Conservation (phyloP, 2,888 invertebrate genomes). For the Anagyrus pseudococci region DNA sequence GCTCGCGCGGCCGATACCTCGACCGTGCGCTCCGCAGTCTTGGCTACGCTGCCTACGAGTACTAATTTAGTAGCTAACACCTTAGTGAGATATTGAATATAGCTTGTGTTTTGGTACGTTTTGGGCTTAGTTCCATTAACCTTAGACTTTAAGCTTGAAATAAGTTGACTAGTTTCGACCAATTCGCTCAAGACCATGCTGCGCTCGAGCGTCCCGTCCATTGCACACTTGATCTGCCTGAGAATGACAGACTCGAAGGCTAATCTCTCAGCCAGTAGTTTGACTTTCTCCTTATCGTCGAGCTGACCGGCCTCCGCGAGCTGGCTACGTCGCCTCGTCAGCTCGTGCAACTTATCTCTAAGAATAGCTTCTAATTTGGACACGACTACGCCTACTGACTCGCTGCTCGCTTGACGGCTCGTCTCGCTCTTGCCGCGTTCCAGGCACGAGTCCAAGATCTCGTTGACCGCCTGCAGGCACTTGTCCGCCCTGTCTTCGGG, state of each 20-base stretch:
- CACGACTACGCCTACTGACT: constrained; percentile 55
- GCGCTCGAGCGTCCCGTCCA: constrained; percentile 48
- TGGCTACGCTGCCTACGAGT: constrained; percentile 46
- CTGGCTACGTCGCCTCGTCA: constrained; percentile 72
- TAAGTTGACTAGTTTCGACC: constrained; percentile 78
- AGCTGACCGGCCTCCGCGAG: constrained; percentile 73
- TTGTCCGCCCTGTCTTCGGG: constrained; percentile 57
- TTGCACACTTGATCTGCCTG: constrained; percentile 58
- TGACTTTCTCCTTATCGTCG: constrained; percentile 72
- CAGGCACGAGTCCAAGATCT: constrained; percentile 54
- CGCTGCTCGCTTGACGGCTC: constrained; percentile 47
- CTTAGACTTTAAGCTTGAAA: constrained; percentile 73
- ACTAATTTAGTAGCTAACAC: constrained; percentile 76
- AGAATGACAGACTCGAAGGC: constrained; percentile 81
- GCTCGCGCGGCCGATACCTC: constrained; percentile 44
- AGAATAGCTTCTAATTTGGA: constrained; percentile 70
- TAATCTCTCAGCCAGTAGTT: constrained; percentile 79
- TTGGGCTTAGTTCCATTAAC: constrained; percentile 57
- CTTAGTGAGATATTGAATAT: constrained; percentile 76
- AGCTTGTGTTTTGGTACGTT: constrained; percentile 58
- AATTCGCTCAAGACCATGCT: constrained; percentile 65
- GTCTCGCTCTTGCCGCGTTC: constrained; percentile 52
- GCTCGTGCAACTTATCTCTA: constrained; percentile 72
- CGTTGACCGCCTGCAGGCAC: constrained; percentile 56
- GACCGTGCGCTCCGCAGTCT: constrained; percentile 48